These are phyloP conservation scores for Mycteria americana DNA, from an alignment of 2,797 vertebrate genomes.

Conservation along the genomic window DNA sequence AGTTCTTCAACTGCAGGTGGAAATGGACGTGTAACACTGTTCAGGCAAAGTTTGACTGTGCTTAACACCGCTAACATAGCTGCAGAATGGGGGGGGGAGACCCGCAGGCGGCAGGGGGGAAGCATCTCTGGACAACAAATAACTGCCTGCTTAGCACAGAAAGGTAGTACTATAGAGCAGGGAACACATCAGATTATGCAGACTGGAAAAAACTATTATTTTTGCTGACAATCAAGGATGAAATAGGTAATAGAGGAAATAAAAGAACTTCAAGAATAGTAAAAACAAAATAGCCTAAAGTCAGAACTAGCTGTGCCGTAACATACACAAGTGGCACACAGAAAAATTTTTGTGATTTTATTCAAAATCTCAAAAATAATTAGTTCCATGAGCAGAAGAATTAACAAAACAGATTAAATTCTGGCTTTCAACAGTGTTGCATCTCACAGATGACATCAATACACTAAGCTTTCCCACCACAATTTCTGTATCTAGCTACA, in stretches of 20 bases:
- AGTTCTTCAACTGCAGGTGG: background rate
- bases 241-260: background rate
- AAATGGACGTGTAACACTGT: background rate
- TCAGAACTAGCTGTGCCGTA: background rate
- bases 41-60: background rate
- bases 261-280: background rate
- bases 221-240: background rate
- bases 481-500: background rate
- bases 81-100: background rate
- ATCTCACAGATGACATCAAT: background rate
- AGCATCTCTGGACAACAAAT: background rate
- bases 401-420: background rate
- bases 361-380: background rate
- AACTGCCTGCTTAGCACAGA: background rate
- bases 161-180: background rate
- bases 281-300: background rate
- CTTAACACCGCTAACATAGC: background rate
- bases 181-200: background rate
- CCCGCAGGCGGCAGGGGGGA: too few relatives aligned
- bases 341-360: background rate
- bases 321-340: background rate
- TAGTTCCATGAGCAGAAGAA: background rate
- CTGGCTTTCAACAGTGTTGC: background rate
- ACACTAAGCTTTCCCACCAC: background rate
- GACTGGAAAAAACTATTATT: background rate